phyloP scores from a whole-genome alignment of 2,888 invertebrate genomes.

The Aricia artaxerxes region DNA sequence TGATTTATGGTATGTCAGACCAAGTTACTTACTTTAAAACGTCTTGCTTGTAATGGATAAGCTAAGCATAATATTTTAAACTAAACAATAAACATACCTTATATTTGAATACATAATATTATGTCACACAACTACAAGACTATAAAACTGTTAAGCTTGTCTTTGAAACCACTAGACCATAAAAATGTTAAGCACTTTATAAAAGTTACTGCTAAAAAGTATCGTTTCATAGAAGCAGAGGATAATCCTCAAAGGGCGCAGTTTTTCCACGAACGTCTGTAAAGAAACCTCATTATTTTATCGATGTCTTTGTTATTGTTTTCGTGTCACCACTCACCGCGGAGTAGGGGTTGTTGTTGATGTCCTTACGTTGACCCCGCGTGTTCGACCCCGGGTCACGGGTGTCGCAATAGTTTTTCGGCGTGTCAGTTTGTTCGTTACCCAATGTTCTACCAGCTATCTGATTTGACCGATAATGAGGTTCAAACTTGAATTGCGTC shows the following conservation, averaged over 20 bases:
- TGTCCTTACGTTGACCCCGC: slow-evolving; percentile 1
- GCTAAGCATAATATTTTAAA: no score
- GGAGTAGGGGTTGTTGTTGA: neutral
- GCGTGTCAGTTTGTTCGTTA: neutral
- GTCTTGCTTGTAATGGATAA: no score
- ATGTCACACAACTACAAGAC: no score
- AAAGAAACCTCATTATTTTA: slow-evolving; percentile 9
- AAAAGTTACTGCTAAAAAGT: neutral
- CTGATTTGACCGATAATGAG: neutral
- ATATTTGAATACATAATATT: no score
- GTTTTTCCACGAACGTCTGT: neutral
- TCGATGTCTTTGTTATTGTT: slow-evolving; percentile 20
- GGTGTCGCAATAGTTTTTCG: neutral
- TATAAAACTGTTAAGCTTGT: no score
- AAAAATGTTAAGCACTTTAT: neutral
- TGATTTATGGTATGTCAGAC: slow-evolving; percentile 83
- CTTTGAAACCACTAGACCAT: no score
- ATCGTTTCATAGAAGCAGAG: neutral
- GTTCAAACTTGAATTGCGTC: neutral
- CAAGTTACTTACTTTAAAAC: no score
- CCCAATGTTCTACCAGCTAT: neutral
- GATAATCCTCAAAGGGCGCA: neutral
- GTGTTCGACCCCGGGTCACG: neutral
- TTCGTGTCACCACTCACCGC: neutral
- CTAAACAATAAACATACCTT: no score